Evolutionary conservation across 1,140 invertebrate species (phyloP).

Genomic region (Zelostemma sp.): DNA sequence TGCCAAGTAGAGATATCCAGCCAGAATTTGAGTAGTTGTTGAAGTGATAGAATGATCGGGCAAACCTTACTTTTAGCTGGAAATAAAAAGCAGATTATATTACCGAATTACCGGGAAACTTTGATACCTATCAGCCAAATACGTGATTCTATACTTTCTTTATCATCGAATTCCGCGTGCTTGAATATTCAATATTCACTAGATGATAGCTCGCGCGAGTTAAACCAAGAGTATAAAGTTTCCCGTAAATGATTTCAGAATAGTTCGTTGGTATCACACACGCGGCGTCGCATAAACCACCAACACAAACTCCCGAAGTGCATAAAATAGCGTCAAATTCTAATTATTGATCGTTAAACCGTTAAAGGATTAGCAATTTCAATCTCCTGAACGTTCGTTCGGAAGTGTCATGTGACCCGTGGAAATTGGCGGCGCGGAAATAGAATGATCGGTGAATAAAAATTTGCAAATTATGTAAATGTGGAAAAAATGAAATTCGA

Average conservation of each 20-base stretch:
- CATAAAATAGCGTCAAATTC: background rate
- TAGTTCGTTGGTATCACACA: background rate
- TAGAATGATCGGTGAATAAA: background rate
- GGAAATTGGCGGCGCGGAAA: background rate
- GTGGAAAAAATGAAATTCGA: background rate
- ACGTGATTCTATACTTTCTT: too few species aligned
- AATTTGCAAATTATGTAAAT: background rate
- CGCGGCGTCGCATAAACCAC: background rate
- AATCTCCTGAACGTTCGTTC: background rate
- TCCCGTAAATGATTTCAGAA: background rate
- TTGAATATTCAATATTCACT: too few species aligned
- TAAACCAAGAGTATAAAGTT: background rate
- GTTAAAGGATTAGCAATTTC: background rate
- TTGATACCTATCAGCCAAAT: too few species aligned
- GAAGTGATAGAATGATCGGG: conserved; percentile 39
- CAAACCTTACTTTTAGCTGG: conserved; percentile 20
- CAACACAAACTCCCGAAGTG: background rate
- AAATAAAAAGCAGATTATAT: conserved; percentile 1
- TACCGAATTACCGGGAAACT: conserved; percentile 5
- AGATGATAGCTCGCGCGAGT: background rate
- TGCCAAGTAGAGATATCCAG: conserved; percentile 59
- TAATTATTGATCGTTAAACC: background rate
- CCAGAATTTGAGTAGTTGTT: conserved; percentile 51
- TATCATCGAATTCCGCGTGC: background rate
- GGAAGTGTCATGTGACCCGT: background rate